phyloP scores from a whole-genome alignment of 2,888 invertebrate species.

The Eupithecia exiguata region DNA sequence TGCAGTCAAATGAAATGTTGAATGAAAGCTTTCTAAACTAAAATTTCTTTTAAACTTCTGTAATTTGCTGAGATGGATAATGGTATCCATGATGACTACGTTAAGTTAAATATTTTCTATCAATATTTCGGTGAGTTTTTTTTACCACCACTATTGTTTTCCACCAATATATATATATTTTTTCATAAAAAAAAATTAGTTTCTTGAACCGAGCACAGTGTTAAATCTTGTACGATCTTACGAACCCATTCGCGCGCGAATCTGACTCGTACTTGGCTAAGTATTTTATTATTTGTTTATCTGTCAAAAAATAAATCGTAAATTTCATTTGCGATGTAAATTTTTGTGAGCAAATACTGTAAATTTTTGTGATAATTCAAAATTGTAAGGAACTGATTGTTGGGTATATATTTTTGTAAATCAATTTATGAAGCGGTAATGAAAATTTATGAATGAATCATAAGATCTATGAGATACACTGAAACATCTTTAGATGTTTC shows the following conservation, averaged over 20 bases:
- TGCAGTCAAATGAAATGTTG: too few relatives aligned
- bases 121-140: neutral
- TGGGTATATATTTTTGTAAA: neutral
- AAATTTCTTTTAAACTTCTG: neutral
- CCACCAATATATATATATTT: too few relatives aligned
- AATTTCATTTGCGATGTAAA: conserved; percentile 4
- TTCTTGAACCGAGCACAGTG: too few relatives aligned
- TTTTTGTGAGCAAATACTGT: too few relatives aligned
- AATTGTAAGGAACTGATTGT: neutral
- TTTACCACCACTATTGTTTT: too few relatives aligned
- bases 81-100: too few relatives aligned
- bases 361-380: too few relatives aligned
- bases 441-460: conserved; percentile 1
- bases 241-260: neutral
- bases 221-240: neutral
- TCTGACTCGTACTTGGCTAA: neutral
- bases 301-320: neutral
- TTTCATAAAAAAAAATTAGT: too few relatives aligned
- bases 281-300: neutral
- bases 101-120: neutral
- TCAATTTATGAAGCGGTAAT: neutral
- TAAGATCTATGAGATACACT: neutral
- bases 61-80: neutral
- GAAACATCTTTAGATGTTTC: neutral
- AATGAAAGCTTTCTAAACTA: too few relatives aligned